Evolutionary conservation across 2,113 vertebrate genomes (phyloP).

Genomic region (Dicrurus megarhynchus): DNA sequence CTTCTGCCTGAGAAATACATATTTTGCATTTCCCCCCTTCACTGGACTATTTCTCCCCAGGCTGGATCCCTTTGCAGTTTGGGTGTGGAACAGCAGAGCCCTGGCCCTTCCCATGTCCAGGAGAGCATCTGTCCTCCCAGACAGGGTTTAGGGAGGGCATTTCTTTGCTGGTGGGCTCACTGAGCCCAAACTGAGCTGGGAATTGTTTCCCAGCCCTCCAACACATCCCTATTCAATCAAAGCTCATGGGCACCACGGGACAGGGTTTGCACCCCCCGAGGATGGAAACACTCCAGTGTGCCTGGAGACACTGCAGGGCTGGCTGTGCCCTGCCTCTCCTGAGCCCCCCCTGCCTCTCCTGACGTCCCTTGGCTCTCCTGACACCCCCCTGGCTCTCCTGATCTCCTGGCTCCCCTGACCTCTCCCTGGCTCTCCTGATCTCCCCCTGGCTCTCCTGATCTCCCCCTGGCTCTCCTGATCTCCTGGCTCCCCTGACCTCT

Average conservation of each 20-base stretch:
- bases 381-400: too few species aligned
- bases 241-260: background rate
- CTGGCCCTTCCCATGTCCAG: accelerated
- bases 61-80: background rate
- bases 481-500: too few species aligned
- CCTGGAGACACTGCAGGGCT: background rate
- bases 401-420: too few species aligned
- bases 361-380: too few species aligned
- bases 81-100: background rate
- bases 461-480: too few species aligned
- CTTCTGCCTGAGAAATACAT: background rate
- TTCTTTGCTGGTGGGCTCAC: background rate
- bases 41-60: background rate
- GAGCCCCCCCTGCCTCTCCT: too few species aligned
- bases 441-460: too few species aligned
- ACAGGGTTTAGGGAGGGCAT: background rate
- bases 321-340: background rate
- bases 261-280: background rate
- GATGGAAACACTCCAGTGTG: background rate
- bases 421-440: too few species aligned
- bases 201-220: background rate
- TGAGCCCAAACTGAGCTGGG: background rate
- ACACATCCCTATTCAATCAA: too few species aligned
- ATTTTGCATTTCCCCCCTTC: accelerated
- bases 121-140: background rate